These are phyloP conservation scores for Chloropsis cyanopogon DNA, from an alignment of 2,113 vertebrate species.

Conservation along the genomic window DNA sequence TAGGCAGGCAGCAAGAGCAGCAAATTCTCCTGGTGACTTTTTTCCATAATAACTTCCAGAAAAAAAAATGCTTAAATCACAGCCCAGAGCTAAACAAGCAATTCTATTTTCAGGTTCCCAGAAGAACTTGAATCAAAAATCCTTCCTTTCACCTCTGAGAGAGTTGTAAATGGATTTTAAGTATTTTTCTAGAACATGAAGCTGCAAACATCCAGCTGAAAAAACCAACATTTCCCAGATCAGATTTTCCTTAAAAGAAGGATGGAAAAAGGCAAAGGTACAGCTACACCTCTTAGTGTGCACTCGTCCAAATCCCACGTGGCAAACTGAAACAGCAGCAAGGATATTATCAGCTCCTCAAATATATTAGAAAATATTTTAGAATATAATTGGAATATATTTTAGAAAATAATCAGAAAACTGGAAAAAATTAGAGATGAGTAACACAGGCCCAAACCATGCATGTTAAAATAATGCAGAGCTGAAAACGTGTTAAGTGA, in stretches of 20 bases:
- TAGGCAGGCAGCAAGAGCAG: not conserved
- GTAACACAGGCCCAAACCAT: not conserved
- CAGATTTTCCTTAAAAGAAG: not conserved
- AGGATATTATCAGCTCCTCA: not conserved
- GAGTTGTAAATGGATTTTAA: not conserved
- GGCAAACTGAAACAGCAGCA: not conserved
- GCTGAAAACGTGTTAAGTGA: not conserved
- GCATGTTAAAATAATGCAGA: not conserved
- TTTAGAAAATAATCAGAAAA: not conserved
- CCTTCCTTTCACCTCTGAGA: not conserved
- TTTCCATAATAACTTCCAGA: conserved; percentile 12
- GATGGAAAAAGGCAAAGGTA: not conserved
- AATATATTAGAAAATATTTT: not conserved
- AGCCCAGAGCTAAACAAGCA: not conserved
- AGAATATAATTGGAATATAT: not conserved
- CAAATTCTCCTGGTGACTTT: not conserved
- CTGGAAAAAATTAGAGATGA: not conserved
- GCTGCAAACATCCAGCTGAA: not conserved
- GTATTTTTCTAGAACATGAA: not conserved
- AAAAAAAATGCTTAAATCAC: not conserved
- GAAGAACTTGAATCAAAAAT: conserved; percentile 12
- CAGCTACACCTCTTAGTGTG: not conserved
- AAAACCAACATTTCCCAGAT: not conserved
- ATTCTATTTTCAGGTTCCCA: conserved; percentile 4
- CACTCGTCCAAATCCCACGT: not conserved